Evolutionary conservation across 2,113 vertebrate genomes (phyloP).

Genomic region (Diadophis punctatus): DNA sequence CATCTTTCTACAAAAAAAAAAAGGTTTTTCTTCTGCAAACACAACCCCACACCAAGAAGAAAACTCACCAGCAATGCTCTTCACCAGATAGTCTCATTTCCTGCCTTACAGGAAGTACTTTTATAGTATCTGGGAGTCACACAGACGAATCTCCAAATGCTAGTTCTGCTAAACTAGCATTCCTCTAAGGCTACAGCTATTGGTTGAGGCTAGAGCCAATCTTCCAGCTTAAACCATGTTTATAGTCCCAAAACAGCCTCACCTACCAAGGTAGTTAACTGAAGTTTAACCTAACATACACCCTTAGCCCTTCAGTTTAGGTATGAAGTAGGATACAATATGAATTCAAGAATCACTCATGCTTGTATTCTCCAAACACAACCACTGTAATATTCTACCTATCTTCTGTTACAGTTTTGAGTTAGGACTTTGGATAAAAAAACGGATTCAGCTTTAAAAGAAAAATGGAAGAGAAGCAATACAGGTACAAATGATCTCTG

Average conservation of each 20-base stretch:
- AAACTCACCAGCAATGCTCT: background rate
- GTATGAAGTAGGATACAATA: background rate
- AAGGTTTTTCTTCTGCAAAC: background rate
- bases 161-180: background rate
- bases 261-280: background rate
- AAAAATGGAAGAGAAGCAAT: background rate
- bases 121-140: background rate
- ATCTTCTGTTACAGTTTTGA: background rate
- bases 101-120: background rate
- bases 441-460: background rate
- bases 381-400: background rate
- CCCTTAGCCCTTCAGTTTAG: background rate
- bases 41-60: background rate
- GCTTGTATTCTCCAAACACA: background rate
- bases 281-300: background rate
- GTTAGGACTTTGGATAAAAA: background rate
- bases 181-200: background rate
- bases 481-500: background rate
- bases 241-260: background rate
- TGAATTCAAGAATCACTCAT: background rate
- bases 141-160: background rate
- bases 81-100: background rate
- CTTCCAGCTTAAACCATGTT: background rate
- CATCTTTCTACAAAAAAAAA: background rate
- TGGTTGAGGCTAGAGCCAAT: background rate